Evolutionary conservation across 2,797 vertebrate genomes (phyloP), one percentile per base, ranked within the genome.

Genomic region (Cyprinella venusta): DNA sequence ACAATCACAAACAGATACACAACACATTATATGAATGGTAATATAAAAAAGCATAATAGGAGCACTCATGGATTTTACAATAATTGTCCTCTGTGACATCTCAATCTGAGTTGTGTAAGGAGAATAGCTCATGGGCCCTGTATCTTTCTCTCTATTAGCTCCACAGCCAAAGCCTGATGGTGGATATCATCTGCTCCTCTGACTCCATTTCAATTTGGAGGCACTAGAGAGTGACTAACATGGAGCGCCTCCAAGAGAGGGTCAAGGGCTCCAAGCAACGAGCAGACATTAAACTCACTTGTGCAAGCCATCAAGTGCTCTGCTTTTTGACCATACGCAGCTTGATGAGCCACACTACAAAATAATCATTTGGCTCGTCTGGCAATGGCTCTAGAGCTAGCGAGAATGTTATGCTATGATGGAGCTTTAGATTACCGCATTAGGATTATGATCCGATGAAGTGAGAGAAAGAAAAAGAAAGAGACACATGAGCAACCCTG

Each of bases 191-290:
- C 92, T 90, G 88, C 90, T 70, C 33, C 79, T 90, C 91, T 93
- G 91, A 91, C 92, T 91, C 91, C 5, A 89, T 92, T 93, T 94
- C 92, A 91, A 93, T 92, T 93, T 91, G 89, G 91, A 92, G 90
- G 90, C 90, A 85, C 90, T 92, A 91, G 89, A 94, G 93, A 94
- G 93, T 94, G 93, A 93, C 93, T 93, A 94, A 93, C 92, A 90
- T 87, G 85, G 88, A 90, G 88, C 88, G 40, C 75, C 92, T 92
- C 91, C 90, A 87, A 90, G 91, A 94, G 90, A 92, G 93, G 94
- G 94, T 94, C 92, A 93, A 94, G 92, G 91, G 91, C 92, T 90
- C 89, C 84, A 90, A 91, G 92, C 91, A 91, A 91, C 87, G 89
- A 90, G 91, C 89, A 89, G 90, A 92, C 92, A 94, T 93, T 93